Evolutionary conservation across 2,888 invertebrate species (phyloP).

Genomic region (Reticulitermes lucifugus): DNA sequence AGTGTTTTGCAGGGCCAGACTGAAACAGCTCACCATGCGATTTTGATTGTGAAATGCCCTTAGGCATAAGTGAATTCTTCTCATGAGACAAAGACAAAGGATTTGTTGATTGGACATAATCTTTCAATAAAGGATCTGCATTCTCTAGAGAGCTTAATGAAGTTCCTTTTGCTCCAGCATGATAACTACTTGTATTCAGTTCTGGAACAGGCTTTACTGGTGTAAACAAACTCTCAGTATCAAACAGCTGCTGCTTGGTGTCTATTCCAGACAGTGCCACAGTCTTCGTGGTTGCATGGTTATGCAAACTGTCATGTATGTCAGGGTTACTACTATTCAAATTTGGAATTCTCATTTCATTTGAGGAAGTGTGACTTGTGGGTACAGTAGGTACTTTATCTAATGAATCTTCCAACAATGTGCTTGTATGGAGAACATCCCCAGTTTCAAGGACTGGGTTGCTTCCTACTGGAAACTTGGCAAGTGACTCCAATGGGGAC

Average conservation of each 20-base stretch:
- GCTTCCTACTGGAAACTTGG: not conserved
- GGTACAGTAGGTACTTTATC: not conserved
- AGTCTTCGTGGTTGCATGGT: slow-evolving; percentile 8
- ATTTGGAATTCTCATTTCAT: slow-evolving; percentile 14
- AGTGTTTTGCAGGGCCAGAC: not conserved
- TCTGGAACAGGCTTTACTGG: not conserved
- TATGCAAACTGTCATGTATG: slow-evolving; percentile 9
- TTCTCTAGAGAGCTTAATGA: not conserved
- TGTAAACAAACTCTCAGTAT: slow-evolving; percentile 27
- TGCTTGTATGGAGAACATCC: not conserved
- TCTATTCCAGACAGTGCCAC: slow-evolving; percentile 20
- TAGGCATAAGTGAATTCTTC: not conserved
- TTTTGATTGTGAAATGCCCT: not conserved
- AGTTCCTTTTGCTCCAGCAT: not conserved
- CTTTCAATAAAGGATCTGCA: not conserved
- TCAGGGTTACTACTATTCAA: slow-evolving; percentile 21
- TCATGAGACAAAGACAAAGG: not conserved
- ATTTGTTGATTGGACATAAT: not conserved
- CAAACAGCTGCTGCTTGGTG: slow-evolving; percentile 35
- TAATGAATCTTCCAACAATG: not conserved
- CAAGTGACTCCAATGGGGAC: slow-evolving; percentile 57
- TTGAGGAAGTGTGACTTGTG: not conserved
- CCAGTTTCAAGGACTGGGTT: not conserved
- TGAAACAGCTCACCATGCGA: not conserved
- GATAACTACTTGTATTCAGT: not conserved